Conservation (phyloP, 2,888 invertebrate genomes). For the Yponomeuta evonymella region DNA sequence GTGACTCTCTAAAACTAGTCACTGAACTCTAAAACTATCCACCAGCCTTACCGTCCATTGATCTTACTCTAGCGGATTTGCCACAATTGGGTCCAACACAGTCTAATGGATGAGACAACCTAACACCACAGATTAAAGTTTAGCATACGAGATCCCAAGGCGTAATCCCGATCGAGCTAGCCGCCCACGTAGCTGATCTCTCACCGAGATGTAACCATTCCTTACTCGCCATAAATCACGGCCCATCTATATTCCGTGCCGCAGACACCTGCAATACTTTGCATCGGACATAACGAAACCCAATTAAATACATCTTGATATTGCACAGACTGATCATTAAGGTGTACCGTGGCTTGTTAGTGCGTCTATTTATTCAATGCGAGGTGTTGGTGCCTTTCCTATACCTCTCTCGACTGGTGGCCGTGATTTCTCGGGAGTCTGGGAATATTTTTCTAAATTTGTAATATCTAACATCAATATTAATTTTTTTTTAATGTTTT, state of each 20-base stretch:
- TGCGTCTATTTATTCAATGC: constrained; percentile 39
- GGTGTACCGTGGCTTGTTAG: constrained; percentile 46
- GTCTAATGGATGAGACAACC: neutral
- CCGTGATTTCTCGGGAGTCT: neutral
- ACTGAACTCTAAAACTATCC: neutral
- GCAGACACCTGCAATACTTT: constrained; percentile 55
- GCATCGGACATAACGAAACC: constrained; percentile 47
- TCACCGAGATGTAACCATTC: constrained; percentile 43
- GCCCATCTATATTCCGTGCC: constrained; percentile 56
- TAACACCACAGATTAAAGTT: constrained; percentile 1
- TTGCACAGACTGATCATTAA: constrained; percentile 55
- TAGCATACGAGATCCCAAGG: neutral
- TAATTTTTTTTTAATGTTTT: no score
- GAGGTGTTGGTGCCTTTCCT: constrained; percentile 32
- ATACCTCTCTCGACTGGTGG: neutral
- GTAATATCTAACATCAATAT: no score
- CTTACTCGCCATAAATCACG: constrained; percentile 50
- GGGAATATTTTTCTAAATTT: neutral
- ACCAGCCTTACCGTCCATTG: neutral
- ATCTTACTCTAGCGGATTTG: neutral
- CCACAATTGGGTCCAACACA: neutral
- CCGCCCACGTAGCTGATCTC: constrained; percentile 58
- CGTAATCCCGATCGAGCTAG: constrained; percentile 22
- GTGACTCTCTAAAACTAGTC: neutral
- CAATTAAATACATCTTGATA: constrained; percentile 75